Percentiles rank a stretch among this genome's conserved stretches.
Evolutionary conservation across 2,113 vertebrate genomes (phyloP).

Genomic region (Egretta garzetta): DNA sequence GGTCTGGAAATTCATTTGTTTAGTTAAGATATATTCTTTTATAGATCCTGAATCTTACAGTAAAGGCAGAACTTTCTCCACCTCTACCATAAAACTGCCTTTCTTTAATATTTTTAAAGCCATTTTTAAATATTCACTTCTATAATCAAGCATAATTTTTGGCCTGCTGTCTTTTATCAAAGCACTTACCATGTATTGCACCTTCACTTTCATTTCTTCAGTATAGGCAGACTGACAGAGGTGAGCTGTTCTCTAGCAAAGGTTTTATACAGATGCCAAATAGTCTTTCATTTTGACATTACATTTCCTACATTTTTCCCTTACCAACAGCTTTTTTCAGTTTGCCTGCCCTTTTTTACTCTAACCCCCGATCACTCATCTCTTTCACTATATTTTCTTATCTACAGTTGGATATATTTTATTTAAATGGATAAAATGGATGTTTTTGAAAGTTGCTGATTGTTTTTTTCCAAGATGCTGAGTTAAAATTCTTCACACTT

Average conservation of each 20-base stretch:
- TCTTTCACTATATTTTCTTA: neutral
- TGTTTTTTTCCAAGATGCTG: neutral
- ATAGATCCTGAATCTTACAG: neutral
- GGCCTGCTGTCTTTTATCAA: neutral
- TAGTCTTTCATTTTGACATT: slow-evolving; percentile 21
- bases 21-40: neutral
- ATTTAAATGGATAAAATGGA: neutral
- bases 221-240: neutral
- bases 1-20: neutral
- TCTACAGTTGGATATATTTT: neutral
- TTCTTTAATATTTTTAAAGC: neutral
- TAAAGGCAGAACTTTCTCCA: neutral
- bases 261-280: neutral
- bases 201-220: neutral
- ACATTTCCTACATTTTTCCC: neutral
- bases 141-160: neutral
- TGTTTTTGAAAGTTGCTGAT: neutral
- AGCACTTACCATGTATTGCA: neutral
- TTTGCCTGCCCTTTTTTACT: neutral
- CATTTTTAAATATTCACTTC: neutral
- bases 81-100: neutral
- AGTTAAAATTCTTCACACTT: neutral
- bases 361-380: rapidly evolving
- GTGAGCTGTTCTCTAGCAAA: neutral
- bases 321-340: neutral